A percentile compares a stretch with the other conserved stretches of the same genome.
Evolutionary conservation across 2,888 invertebrate genomes (phyloP).

Genomic region (Torymus aiolomorphi): DNA sequence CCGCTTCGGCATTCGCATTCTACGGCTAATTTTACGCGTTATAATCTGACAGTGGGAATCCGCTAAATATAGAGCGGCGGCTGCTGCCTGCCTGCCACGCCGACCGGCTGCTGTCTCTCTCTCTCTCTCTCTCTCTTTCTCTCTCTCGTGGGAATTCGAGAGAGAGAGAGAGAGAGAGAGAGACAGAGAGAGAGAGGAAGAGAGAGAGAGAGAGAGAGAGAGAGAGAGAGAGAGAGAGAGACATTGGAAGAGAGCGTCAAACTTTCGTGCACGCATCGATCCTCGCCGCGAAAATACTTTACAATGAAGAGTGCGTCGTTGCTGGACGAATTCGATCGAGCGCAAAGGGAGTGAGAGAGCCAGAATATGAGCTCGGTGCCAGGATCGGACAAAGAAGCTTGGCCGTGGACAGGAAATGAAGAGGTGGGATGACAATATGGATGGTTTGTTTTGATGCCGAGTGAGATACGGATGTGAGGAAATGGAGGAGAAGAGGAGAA

Average conservation of each 20-base stretch:
- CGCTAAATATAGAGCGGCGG: slow-evolving; percentile 45
- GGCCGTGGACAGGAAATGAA: too few relatives aligned
- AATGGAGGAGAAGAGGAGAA: too few relatives aligned
- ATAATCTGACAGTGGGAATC: slow-evolving; percentile 41
- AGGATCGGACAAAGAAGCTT: too few relatives aligned
- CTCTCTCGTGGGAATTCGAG: background rate
- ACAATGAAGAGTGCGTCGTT: slow-evolving; percentile 7
- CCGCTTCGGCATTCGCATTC: slow-evolving; percentile 47
- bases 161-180: slow-evolving; percentile 25
- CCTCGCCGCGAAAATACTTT: slow-evolving; percentile 22
- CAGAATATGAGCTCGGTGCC: too few relatives aligned
- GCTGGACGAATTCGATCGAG: background rate
- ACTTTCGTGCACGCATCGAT: background rate
- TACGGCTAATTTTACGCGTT: slow-evolving; percentile 53
- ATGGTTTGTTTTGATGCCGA: slow-evolving; percentile 23
- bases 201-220: slow-evolving; percentile 35
- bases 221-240: slow-evolving; percentile 11
- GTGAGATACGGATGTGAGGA: background rate
- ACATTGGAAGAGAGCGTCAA: slow-evolving; percentile 46
- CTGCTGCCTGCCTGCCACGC: too few relatives aligned
- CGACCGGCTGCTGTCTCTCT: too few relatives aligned
- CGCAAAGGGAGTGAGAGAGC: background rate
- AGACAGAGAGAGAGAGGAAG: slow-evolving; percentile 35
- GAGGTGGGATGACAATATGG: background rate
- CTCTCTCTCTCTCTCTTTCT: too few relatives aligned